A percentile compares a stretch with the other conserved stretches of the same genome.
These are phyloP conservation scores for Caenorhabditis panamensis DNA, from an alignment of 2,888 invertebrate genomes.

Conservation along the genomic window DNA sequence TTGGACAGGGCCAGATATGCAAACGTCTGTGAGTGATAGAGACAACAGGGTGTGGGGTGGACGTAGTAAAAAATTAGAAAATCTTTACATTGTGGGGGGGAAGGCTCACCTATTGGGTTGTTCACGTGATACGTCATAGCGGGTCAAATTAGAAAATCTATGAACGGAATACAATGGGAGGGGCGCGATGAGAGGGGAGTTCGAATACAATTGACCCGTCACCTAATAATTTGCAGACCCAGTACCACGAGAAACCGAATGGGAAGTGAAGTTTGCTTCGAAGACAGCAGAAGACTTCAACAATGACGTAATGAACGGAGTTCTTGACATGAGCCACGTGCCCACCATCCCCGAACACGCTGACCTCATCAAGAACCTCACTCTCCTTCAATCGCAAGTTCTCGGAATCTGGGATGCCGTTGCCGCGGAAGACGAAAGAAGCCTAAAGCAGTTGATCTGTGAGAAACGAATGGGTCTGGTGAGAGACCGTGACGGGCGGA, in stretches of 20 bases:
- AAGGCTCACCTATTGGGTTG: too few species aligned
- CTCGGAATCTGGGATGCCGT: conserved; percentile 79
- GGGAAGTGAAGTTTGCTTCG: conserved; percentile 49
- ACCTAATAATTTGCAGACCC: conserved; percentile 65
- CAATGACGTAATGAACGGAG: conserved; percentile 49
- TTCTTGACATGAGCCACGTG: conserved; percentile 40
- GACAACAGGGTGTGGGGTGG: too few species aligned
- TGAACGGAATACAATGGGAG: too few species aligned
- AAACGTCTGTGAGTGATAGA: conserved; percentile 74
- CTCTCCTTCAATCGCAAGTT: conserved; percentile 70
- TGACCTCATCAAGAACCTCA: conserved; percentile 42
- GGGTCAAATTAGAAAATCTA: too few species aligned
- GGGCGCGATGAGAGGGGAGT: too few species aligned
- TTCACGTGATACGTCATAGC: too few species aligned
- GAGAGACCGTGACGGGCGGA: conserved; percentile 72
- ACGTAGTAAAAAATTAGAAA: too few species aligned
- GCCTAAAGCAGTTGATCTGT: conserved; percentile 78
- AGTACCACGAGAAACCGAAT: conserved; percentile 51
- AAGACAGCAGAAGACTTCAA: conserved; percentile 48
- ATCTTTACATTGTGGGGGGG: too few species aligned
- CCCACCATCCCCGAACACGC: conserved; percentile 50
- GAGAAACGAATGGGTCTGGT: conserved; percentile 71
- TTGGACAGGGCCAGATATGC: conserved; percentile 71
- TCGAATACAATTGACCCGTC: too few species aligned
- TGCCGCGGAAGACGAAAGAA: conserved; percentile 74